Evolutionary conservation across 2,888 invertebrate species (phyloP).

Genomic region (Heliconius erato): DNA sequence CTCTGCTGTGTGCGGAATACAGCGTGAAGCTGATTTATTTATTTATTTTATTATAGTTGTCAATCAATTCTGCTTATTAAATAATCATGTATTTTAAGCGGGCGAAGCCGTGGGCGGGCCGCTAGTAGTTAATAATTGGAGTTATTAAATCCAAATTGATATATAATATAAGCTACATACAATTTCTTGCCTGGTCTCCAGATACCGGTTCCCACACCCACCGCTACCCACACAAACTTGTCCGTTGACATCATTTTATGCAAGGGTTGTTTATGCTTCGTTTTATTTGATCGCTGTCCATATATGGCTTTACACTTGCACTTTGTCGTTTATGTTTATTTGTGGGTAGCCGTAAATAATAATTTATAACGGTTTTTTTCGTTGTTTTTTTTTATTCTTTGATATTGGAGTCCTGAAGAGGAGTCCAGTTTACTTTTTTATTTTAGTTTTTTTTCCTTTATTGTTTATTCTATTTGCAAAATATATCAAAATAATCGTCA

Average conservation of each 20-base stretch:
- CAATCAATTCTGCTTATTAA: no score
- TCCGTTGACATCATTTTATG: conserved; percentile 50
- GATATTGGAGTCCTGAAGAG: neutral
- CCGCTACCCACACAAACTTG: conserved; percentile 65
- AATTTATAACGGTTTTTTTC: conserved; percentile 7
- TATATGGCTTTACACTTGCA: conserved; percentile 32
- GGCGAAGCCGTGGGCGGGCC: no score
- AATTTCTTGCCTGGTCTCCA: conserved; percentile 11
- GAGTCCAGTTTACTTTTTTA: neutral
- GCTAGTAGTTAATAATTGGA: conserved; percentile 8
- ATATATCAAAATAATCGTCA: neutral
- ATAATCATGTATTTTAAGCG: no score
- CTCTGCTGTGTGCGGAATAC: no score
- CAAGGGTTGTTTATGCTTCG: conserved; percentile 39
- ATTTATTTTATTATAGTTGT: no score
- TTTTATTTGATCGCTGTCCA: conserved; percentile 27
- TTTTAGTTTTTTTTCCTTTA: neutral
- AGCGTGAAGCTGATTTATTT: no score
- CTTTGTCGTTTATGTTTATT: conserved; percentile 19
- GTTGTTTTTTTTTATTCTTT: neutral
- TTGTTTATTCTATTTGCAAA: neutral
- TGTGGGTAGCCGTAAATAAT: neutral
- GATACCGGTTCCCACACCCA: conserved; percentile 78
- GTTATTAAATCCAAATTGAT: conserved; percentile 23
- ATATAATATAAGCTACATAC: neutral